Evolutionary conservation across 2,113 vertebrate genomes (phyloP), one percentile per base, ranked within the genome.

Genomic region (Eolophus roseicapilla): DNA sequence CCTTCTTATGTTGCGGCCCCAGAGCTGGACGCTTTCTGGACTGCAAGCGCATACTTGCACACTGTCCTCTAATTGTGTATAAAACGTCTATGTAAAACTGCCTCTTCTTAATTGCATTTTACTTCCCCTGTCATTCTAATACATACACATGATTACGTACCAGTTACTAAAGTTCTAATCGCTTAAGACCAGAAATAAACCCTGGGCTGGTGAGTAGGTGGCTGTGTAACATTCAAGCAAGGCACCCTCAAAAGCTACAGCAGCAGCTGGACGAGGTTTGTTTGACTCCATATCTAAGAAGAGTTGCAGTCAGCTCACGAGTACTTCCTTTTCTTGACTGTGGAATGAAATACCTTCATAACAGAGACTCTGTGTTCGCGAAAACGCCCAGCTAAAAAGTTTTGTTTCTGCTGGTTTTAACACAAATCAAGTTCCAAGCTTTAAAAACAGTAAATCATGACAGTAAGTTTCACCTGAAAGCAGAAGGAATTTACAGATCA

Each of bases 191-290:
- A 59, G 57, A 24, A 59, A 55, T 14, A 9, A 20, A 19, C 17
- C 37, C 43, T 1, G 50, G 31, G 50, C 50, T 55, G 46, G 31
- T 28, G 55, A 44, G 60, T 5, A 44, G 41, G 35, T 31, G 46
- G 52, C 65, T 49, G 46, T 9, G 47, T 28, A 15, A 46, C 4
- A 0, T 33, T 29, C 41, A 55, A 1, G 31, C 3, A 6, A 24
- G 85, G 43, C 3, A 2, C 39, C 65, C 60, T n/a, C 76, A 20
- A 17, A 55, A 71, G 25, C 41, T 11, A 7, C 17, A 37, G 60
- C 60, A 55, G 75, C 69, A 23, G n/a, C 70, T 3, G 16, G 17
- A 7, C 1, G 4, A 19, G 69, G 29, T 35, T 60, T 4, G 19
- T 21, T 13, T 59, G 52, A 20, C 24, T 20, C 19, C 10, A 1